A percentile compares a stretch with the other conserved stretches of the same genome.
Evolutionary conservation across 2,888 invertebrate genomes (phyloP).

Genomic region (Ceratothoa steindachneri): DNA sequence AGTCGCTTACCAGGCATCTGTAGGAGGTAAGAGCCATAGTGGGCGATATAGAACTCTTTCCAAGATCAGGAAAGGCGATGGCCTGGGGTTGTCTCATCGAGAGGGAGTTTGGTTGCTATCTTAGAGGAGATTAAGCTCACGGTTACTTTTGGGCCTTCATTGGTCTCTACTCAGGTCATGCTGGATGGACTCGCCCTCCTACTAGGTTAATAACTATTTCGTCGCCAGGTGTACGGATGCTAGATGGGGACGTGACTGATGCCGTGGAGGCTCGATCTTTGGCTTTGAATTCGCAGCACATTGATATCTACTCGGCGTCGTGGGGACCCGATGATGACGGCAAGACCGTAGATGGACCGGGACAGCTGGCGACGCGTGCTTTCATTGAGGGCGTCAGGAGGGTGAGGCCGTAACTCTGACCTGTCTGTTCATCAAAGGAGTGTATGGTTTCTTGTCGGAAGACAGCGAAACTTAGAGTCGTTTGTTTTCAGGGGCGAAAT

Average conservation of each 20-base stretch:
- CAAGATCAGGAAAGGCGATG: too few species aligned
- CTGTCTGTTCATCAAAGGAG: too few species aligned
- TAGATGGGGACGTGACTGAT: slow-evolving; percentile 91
- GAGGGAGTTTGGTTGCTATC: too few species aligned
- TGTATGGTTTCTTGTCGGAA: too few species aligned
- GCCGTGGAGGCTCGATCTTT: slow-evolving; percentile 94
- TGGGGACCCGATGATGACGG: slow-evolving; percentile 72
- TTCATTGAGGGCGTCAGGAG: slow-evolving; percentile 93
- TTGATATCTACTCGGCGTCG: slow-evolving; percentile 94
- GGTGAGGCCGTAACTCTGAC: slow-evolving; percentile 57
- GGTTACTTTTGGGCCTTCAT: too few species aligned
- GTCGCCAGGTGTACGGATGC: slow-evolving; percentile 83
- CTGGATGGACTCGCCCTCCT: too few species aligned
- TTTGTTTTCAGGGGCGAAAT: slow-evolving; percentile 67
- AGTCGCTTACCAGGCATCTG: slow-evolving; percentile 89
- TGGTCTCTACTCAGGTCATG: too few species aligned
- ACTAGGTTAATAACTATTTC: too few species aligned
- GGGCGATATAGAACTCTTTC: too few species aligned
- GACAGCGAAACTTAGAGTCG: slow-evolving; percentile 17
- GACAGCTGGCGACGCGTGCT: slow-evolving; percentile 86
- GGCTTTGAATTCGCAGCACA: slow-evolving; percentile 89
- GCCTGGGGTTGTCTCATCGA: too few species aligned
- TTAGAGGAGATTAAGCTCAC: too few species aligned
- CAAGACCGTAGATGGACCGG: slow-evolving; percentile 95
- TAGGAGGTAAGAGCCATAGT: slow-evolving; percentile 78